Evolutionary conservation across 2,797 vertebrate species (phyloP), one percentile per base, ranked within the genome.

Genomic region (Neosilurus hyrtlii): DNA sequence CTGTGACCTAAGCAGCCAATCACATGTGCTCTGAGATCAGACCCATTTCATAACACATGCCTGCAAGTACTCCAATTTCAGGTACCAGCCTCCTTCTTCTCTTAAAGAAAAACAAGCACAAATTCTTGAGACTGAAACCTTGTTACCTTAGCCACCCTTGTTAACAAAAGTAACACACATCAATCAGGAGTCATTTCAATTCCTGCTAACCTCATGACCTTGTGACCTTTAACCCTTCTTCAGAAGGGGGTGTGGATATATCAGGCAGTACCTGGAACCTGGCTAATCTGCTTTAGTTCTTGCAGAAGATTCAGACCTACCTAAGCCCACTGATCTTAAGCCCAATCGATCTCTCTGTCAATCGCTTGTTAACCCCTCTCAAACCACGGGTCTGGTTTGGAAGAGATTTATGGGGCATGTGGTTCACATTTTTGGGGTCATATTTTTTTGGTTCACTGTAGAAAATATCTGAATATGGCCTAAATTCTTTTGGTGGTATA

Each of bases 251-350:
- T 65, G 79, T 62, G 79, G 72, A 63, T 75, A 82, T 70, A 62
- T n/a, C 57, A 72, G 54, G 77, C 65, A 30, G 76, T 82, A 86
- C 83, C 87, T 85, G 85, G 70, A 82, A 80, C 68, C 37, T 52
- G 16, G 74, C 62, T 86, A 84, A 87, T 87, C 82, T 76, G 77
- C 83, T 76, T 81, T 86, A 79, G 63, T 22, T 73, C 68, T 73
- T 59, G 59, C 74, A 81, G 82, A 79, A 82, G 70, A 59, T 75
- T 80, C 37, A 62, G 84, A 72, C 66, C 12, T 52, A 73, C 37
- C 52, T 80, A 82, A 88, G 76, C 62, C 16, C 57, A 73, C 80
- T 85, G 75, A 85, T 87, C 73, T 78, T 73, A 82, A 86, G 73
- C 20, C 80, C 80, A 65, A 85, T 86, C 79, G 35, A 81, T 81